These are phyloP conservation scores for Eueides isabella DNA, from an alignment of 1,140 invertebrate genomes.

Conservation along the genomic window DNA sequence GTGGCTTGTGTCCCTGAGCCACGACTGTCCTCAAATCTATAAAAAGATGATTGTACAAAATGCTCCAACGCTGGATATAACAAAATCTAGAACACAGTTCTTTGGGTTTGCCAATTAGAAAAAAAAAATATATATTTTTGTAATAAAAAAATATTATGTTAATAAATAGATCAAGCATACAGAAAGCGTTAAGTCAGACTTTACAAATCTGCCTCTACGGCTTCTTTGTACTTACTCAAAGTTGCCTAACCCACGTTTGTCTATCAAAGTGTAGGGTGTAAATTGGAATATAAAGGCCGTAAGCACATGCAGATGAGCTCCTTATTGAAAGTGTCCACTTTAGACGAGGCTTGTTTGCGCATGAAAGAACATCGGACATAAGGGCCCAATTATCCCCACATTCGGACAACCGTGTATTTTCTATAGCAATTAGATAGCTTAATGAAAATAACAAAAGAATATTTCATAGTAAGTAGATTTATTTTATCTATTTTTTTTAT, in stretches of 20 bases:
- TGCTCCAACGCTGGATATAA: too few relatives aligned
- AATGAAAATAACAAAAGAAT: neutral
- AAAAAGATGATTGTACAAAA: too few relatives aligned
- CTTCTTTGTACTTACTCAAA: neutral
- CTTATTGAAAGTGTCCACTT: constrained; percentile 45
- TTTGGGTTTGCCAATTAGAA: too few relatives aligned
- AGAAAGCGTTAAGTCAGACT: neutral
- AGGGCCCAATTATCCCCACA: constrained; percentile 32
- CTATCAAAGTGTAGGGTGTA: constrained; percentile 4
- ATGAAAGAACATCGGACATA: constrained; percentile 27
- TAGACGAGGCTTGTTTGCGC: constrained; percentile 37
- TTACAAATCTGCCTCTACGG: too few relatives aligned
- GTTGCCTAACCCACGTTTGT: constrained; percentile 7
- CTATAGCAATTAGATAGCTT: neutral
- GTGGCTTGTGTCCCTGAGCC: too few relatives aligned
- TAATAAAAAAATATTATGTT: too few relatives aligned
- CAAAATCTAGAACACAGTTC: too few relatives aligned
- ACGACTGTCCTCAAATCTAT: too few relatives aligned
- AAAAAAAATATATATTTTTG: too few relatives aligned
- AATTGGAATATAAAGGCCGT: constrained; percentile 17
- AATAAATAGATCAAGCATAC: too few relatives aligned
- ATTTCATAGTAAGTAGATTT: neutral
- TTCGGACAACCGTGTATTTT: constrained; percentile 12
- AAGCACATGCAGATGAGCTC: constrained; percentile 45
- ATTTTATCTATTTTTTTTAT: neutral